phyloP scores from a whole-genome alignment of 1,140 invertebrate species.

The Drosophila virilis region DNA sequence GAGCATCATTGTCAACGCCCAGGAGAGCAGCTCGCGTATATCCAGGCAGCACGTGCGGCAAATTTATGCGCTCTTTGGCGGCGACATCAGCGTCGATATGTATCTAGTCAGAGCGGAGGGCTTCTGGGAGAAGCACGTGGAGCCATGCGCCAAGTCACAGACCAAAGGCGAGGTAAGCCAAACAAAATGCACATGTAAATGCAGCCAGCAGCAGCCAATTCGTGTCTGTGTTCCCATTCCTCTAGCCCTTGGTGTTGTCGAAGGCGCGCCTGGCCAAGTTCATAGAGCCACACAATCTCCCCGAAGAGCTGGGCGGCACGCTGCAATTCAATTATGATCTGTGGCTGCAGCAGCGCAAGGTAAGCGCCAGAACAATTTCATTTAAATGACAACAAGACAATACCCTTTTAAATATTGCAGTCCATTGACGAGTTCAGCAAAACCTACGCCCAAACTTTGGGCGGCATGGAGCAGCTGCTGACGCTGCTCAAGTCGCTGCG shows the following conservation, averaged over 20 bases:
- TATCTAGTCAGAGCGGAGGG: slow-evolving; percentile 89
- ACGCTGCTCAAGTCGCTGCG: slow-evolving; percentile 85
- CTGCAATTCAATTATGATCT: slow-evolving; percentile 91
- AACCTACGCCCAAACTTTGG: slow-evolving; percentile 85
- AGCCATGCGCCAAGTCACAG: slow-evolving; percentile 88
- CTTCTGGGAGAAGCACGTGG: slow-evolving; percentile 91
- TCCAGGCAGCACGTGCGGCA: slow-evolving; percentile 87
- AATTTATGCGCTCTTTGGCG: slow-evolving; percentile 85
- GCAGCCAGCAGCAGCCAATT: not conserved
- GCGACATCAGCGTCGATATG: slow-evolving; percentile 85
- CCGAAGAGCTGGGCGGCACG: slow-evolving; percentile 91
- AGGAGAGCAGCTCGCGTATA: slow-evolving; percentile 87
- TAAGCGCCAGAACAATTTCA: slow-evolving; percentile 84
- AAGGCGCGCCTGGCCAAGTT: slow-evolving; percentile 88
- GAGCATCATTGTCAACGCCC: slow-evolving; percentile 88
- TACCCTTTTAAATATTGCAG: slow-evolving; percentile 74
- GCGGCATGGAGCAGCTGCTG: slow-evolving; percentile 86
- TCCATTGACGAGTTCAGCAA: slow-evolving; percentile 87
- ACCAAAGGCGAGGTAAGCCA: slow-evolving; percentile 87
- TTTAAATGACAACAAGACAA: not conserved
- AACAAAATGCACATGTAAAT: not conserved
- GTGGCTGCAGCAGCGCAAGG: slow-evolving; percentile 93
- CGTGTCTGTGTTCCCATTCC: slow-evolving; percentile 32
- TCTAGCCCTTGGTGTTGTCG: slow-evolving; percentile 88
- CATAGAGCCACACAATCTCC: slow-evolving; percentile 90